phyloP scores from a whole-genome alignment of 2,113 vertebrate species.

The Chitala chitala region DNA sequence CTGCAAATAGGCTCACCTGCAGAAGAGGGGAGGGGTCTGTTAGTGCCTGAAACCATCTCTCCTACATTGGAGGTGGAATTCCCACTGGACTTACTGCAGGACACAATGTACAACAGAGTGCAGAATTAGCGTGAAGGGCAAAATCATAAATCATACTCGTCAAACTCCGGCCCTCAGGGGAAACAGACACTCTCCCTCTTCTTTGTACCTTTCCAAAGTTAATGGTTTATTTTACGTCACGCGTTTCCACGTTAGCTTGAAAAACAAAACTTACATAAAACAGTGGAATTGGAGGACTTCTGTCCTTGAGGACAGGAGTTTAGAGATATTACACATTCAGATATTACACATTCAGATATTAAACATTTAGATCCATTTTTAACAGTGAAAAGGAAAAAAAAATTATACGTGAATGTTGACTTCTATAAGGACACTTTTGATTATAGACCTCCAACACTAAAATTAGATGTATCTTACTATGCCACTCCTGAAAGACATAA shows the following conservation, averaged over 20 bases:
- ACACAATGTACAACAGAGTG: slow-evolving; percentile 16
- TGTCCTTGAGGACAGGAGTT: background rate
- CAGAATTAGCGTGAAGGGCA: slow-evolving; percentile 19
- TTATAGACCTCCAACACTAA: background rate
- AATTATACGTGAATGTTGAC: background rate
- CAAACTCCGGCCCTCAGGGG: background rate
- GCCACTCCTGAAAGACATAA: background rate
- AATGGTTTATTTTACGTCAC: background rate
- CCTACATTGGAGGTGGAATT: slow-evolving; percentile 96
- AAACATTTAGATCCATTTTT: background rate
- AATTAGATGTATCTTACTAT: background rate
- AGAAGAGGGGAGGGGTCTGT: slow-evolving; percentile 83
- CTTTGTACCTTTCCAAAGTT: background rate
- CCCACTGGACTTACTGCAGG: slow-evolving; percentile 81
- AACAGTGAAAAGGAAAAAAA: background rate
- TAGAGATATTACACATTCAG: too few species aligned
- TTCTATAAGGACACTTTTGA: background rate
- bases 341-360: too few species aligned
- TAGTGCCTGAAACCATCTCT: slow-evolving; percentile 92
- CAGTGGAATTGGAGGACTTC: background rate
- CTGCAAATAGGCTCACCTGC: slow-evolving; percentile 63
- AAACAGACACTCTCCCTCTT: background rate
- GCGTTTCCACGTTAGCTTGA: background rate
- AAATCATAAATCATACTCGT: background rate
- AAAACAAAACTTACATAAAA: background rate